Evolutionary conservation across 2,888 invertebrate genomes (phyloP), one percentile per base, ranked within the genome.

Genomic region (Yponomeuta plumbellus): DNA sequence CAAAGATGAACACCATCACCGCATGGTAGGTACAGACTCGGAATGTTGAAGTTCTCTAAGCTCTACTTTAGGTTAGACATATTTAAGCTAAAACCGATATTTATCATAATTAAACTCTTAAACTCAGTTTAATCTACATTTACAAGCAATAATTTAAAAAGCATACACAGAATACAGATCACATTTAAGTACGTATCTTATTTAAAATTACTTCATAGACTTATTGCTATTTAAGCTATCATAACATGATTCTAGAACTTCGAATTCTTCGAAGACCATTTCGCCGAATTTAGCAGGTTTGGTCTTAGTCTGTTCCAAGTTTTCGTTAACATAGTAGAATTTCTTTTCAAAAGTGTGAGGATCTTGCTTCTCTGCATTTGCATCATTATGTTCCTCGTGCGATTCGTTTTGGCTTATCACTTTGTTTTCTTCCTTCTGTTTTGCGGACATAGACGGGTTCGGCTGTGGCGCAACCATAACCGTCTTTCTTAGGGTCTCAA

Each of bases 201-300:
- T 52, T 52, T 52, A 13, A 52, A 52, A 74, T 69, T 84, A 88
- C 76, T 88, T 88, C 74, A 84, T 76, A 71, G 90, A 88, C 83
- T 88, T 91, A 86, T 88, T 88, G 72, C 90, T 91, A 86, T 88
- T 93, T 77, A 93, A 86, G 83, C 93, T 93, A 80, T 93, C 93
- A 74, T 88, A 92, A 80, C 89, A 90, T 69, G 91, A 85, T 80
- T 93, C 94, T 78, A 94, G 92, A 66, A 95, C 93, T 86, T 95
- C 94, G 73, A 95, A 95, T 75, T 95, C 95, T 84, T 97, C 96
- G 74, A 97, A 97, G 73, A 96, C 96, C 94, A 97, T 97, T 74
- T 96, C 96, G 61, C 95, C 95, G 73, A 94, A 94, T 79, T 95
- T 94, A 71, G 92, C 93, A 13, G 92, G 89, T 57, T 84, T 80